Conservation (phyloP, 2,888 invertebrate species). For the Buathra laborator region DNA sequence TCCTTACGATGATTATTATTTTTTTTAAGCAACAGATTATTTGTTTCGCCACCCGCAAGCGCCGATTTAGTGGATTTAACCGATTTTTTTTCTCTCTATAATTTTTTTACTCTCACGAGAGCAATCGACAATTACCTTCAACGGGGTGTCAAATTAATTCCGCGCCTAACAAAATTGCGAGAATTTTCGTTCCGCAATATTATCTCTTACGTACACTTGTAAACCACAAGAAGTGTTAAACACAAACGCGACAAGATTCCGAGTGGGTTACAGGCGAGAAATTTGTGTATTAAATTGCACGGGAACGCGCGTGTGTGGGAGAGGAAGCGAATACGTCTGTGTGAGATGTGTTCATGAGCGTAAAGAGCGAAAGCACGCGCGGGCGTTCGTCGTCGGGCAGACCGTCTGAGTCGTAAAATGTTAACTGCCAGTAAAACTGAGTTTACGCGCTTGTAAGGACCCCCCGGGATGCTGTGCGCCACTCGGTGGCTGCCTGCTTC, state of each 20-base stretch:
- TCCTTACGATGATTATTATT: no score
- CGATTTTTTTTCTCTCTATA: not conserved
- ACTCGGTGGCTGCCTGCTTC: constrained; percentile 16
- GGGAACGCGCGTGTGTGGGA: constrained; percentile 4
- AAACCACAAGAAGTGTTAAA: constrained; percentile 19
- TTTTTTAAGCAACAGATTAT: no score
- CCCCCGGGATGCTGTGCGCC: constrained; percentile 77
- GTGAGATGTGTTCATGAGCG: constrained; percentile 58
- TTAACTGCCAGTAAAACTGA: constrained; percentile 85
- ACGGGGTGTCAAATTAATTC: constrained; percentile 78
- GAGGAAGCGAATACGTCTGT: constrained; percentile 21
- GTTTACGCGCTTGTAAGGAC: constrained; percentile 85
- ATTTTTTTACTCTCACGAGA: not conserved
- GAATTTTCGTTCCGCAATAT: constrained; percentile 58
- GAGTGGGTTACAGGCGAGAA: constrained; percentile 38
- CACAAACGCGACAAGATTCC: not conserved
- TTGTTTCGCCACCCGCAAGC: no score
- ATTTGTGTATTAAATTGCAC: constrained; percentile 54
- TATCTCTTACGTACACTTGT: constrained; percentile 45
- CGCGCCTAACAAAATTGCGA: constrained; percentile 68
- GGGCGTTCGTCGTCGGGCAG: constrained; percentile 73
- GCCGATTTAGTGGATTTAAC: no score
- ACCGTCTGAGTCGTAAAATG: constrained; percentile 84
- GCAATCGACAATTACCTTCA: constrained; percentile 67
- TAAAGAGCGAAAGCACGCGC: constrained; percentile 49